Evolutionary conservation across 64 coral and sea anemone genomes (phyloP), one percentile per base, ranked within the genome.

Genomic region (Dendronephthya gigantea): DNA sequence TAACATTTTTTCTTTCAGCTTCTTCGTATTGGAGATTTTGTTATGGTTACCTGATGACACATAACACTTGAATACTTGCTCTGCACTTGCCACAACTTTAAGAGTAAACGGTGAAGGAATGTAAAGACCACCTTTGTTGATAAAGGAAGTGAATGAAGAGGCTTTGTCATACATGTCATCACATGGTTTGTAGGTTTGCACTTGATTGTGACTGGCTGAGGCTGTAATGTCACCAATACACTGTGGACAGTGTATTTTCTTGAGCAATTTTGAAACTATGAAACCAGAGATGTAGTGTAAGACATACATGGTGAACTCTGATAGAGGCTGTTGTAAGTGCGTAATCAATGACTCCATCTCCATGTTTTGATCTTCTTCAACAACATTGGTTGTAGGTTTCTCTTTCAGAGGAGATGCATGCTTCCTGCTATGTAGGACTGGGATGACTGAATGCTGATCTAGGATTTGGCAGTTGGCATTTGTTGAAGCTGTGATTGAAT

Each of bases 131-230:
- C 28, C 72, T 79, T 39, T 79, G 72, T 79, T 79, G 4, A 79
- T 19, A 79, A 79, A 79, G 0, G 25, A 15, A 19, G 72, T 79
- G n/a, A n/a, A n/a, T n/a, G n/a, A n/a, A n/a, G n/a, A n/a, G n/a
- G 69, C 69, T 75, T 29, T 75, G 69, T 31, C 69, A 75, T 75
- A 75, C n/a, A 75, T 37, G 69, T 75, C 69, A 75, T 75, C 69
- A 75, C 69, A 6, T 75, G n/a, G n/a, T 75, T 75, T 75, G 3
- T 16, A 75, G 7, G 69, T 6, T 29, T 16, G 69, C 7, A 27
- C 3, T 33, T 27, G 69, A 29, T 29, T 29, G 4, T 75, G 69
- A 33, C 30, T 16, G 25, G 69, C 5, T 75, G 72, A 35, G 8
- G 32, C 25, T 35, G 0, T 2, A 15, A 66, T 66, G 3, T 66